These are phyloP conservation scores for Griposia aprilina DNA, from an alignment of 2,888 invertebrate genomes.

Conservation along the genomic window DNA sequence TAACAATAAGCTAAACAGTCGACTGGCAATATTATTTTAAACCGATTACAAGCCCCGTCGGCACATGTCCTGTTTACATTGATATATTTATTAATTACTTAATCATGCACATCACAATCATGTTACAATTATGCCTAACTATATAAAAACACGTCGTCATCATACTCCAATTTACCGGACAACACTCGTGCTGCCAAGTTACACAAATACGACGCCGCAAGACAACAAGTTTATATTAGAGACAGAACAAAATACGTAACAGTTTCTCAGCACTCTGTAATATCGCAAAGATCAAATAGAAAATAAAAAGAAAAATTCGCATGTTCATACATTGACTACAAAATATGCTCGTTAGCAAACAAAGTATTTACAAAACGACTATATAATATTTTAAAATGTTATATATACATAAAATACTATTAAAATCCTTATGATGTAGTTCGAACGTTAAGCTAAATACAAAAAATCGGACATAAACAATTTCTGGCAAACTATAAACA, in stretches of 20 bases:
- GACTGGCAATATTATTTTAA: conserved; percentile 29
- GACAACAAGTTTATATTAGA: conserved; percentile 25
- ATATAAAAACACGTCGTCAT: conserved; percentile 67
- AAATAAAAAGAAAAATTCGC: conserved; percentile 52
- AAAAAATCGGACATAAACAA: conserved; percentile 58
- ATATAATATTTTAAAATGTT: conserved; percentile 69
- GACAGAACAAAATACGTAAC: conserved; percentile 32
- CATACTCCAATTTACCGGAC: conserved; percentile 56
- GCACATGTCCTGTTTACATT: conserved; percentile 20
- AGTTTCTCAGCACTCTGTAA: conserved; percentile 44
- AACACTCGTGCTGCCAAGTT: conserved; percentile 31
- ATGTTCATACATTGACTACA: conserved; percentile 61
- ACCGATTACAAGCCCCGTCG: conserved; percentile 41
- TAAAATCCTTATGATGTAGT: conserved; percentile 73
- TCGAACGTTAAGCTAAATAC: conserved; percentile 66
- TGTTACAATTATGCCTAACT: conserved; percentile 50
- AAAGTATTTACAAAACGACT: conserved; percentile 69
- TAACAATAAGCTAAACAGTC: conserved; percentile 25
- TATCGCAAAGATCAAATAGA: conserved; percentile 43
- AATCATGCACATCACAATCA: conserved; percentile 42
- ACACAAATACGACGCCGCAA: conserved; percentile 35
- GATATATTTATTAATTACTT: conserved; percentile 35
- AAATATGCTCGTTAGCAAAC: conserved; percentile 69
- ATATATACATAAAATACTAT: conserved; percentile 73
- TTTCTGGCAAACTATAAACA: conserved; percentile 54